Evolutionary conservation across 2,113 vertebrate genomes (phyloP).

Genomic region (Athene cunicularia): DNA sequence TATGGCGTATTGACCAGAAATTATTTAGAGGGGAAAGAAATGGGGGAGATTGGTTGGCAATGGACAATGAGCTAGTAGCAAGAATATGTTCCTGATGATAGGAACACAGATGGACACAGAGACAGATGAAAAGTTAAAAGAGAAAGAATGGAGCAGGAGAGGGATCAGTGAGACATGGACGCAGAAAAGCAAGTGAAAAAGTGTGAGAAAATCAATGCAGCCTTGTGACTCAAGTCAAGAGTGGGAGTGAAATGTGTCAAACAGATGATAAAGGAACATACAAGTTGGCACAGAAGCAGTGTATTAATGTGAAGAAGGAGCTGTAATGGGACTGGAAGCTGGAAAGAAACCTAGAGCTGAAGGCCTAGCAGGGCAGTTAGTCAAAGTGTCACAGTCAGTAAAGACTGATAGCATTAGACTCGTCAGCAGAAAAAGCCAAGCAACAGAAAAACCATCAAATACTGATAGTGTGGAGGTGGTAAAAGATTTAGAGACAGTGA

Average conservation of each 20-base stretch:
- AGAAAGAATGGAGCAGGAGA: background rate
- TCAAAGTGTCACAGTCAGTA: background rate
- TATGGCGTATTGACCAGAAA: background rate
- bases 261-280: background rate
- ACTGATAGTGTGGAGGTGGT: background rate
- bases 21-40: background rate
- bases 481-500: background rate
- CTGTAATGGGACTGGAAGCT: background rate
- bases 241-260: background rate
- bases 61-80: background rate
- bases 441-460: background rate
- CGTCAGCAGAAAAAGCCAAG: background rate
- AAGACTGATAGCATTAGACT: background rate
- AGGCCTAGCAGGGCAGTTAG: background rate
- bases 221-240: background rate
- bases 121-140: background rate
- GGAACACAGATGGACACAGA: background rate
- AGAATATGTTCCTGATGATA: background rate
- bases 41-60: background rate
- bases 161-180: background rate
- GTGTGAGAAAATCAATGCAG: background rate
- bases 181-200: background rate
- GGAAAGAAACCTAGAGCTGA: background rate
- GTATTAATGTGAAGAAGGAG: background rate
- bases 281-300: fast-evolving